These are phyloP conservation scores for Buathra laborator DNA, from an alignment of 2,888 invertebrate species.

Conservation along the genomic window DNA sequence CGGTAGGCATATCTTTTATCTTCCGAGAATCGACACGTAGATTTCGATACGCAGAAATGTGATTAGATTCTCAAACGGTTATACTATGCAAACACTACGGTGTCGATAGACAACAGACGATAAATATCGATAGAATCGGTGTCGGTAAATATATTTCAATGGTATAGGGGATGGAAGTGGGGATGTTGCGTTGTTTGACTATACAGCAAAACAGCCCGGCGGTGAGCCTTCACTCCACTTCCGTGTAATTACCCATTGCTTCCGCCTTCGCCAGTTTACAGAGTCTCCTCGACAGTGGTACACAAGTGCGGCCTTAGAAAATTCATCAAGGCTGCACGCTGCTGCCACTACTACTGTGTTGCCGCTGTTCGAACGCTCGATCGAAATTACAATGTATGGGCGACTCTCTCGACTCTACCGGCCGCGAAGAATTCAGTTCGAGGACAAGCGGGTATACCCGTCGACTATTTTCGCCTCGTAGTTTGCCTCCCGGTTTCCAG, in stretches of 20 bases:
- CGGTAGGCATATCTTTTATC: background rate
- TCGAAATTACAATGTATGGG: slow-evolving; percentile 68
- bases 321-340: slow-evolving; percentile 66
- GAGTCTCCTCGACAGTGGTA: slow-evolving; percentile 38
- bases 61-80: slow-evolving; percentile 23
- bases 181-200: background rate
- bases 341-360: background rate
- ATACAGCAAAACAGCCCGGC: slow-evolving; percentile 20
- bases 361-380: slow-evolving; percentile 56
- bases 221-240: slow-evolving; percentile 76
- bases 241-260: slow-evolving; percentile 76
- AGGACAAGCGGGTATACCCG: slow-evolving; percentile 61
- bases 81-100: background rate
- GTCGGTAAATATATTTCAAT: background rate
- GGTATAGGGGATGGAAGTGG: slow-evolving; percentile 10
- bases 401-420: slow-evolving; percentile 45
- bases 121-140: background rate
- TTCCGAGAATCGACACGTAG: background rate
- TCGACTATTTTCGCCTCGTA: slow-evolving; percentile 40
- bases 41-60: background rate
- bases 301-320: slow-evolving; percentile 63
- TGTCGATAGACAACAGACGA: background rate
- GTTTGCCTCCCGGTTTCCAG: background rate
- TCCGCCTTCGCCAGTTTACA: slow-evolving; percentile 77
- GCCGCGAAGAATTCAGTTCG: slow-evolving; percentile 67